A percentile compares a stretch with the other conserved stretches of the same genome.
phyloP scores from a whole-genome alignment of 1,140 invertebrate species.

The Chrysopa pallens region DNA sequence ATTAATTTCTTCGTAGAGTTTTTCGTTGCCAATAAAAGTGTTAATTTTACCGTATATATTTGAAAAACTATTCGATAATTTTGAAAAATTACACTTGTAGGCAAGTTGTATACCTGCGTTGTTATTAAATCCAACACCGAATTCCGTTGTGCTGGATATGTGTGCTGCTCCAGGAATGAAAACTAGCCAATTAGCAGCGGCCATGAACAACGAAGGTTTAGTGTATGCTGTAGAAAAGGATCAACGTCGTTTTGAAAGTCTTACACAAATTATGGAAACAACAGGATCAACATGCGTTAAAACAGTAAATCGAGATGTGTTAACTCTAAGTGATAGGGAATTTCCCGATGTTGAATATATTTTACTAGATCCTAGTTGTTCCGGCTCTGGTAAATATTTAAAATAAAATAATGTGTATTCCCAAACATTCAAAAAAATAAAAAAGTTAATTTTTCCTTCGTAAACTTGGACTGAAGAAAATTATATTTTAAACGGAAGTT shows the following conservation, averaged over 20 bases:
- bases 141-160: constrained; percentile 65
- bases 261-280: constrained; percentile 40
- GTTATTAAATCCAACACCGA: constrained; percentile 47
- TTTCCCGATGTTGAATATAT: constrained; percentile 70
- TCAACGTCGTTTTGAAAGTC: constrained; percentile 38
- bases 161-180: constrained; percentile 97
- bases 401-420: no score
- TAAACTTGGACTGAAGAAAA: no score
- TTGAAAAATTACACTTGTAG: constrained; percentile 29
- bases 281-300: constrained; percentile 46
- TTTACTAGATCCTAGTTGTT: constrained; percentile 89
- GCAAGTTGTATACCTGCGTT: constrained; percentile 74
- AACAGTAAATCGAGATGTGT: constrained; percentile 49
- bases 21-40: no score
- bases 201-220: constrained; percentile 59
- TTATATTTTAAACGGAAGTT: no score
- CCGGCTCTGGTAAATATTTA: constrained; percentile 61
- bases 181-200: constrained; percentile 69
- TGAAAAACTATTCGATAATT: no score
- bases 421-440: no score
- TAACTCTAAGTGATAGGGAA: constrained; percentile 36
- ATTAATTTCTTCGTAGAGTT: no score
- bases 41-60: no score
- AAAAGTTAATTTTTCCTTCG: no score
- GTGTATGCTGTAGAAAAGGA: constrained; percentile 73